phyloP scores from a whole-genome alignment of 2,797 vertebrate genomes.

The Diplodus sargus region DNA sequence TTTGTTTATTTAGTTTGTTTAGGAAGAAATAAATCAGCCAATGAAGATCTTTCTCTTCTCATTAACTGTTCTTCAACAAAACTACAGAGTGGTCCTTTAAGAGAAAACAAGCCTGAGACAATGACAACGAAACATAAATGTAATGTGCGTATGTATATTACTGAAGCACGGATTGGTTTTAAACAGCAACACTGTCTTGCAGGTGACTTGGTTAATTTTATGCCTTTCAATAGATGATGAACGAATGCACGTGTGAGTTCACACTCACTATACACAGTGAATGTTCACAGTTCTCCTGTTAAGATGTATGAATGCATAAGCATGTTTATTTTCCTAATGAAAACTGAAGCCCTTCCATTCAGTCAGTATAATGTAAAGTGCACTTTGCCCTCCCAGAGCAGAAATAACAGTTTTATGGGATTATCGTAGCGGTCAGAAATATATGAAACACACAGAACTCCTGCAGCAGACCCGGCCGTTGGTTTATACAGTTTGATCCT shows the following conservation, averaged over 20 bases:
- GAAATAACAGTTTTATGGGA: conserved; percentile 5
- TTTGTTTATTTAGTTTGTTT: too few relatives aligned
- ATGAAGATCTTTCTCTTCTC: too few relatives aligned
- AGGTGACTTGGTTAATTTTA: background rate
- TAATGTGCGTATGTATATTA: background rate
- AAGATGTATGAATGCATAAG: background rate
- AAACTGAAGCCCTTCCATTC: conserved; percentile 15
- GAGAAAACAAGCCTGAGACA: too few relatives aligned
- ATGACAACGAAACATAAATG: too few relatives aligned
- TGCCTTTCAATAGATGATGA: background rate
- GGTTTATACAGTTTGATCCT: background rate
- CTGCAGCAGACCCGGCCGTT: background rate
- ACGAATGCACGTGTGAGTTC: background rate
- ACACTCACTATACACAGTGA: background rate
- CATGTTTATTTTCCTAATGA: background rate
- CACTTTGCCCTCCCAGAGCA: conserved; percentile 4
- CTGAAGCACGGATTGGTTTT: background rate
- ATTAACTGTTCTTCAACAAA: too few relatives aligned
- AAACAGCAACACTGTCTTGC: background rate
- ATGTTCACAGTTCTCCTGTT: background rate
- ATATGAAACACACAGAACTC: background rate
- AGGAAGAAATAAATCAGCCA: too few relatives aligned
- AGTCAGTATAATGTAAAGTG: background rate
- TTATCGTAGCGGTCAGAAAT: background rate
- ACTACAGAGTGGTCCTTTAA: too few relatives aligned